Conservation (phyloP, 2,797 vertebrate genomes). For the Brotogeris chrysoptera region DNA sequence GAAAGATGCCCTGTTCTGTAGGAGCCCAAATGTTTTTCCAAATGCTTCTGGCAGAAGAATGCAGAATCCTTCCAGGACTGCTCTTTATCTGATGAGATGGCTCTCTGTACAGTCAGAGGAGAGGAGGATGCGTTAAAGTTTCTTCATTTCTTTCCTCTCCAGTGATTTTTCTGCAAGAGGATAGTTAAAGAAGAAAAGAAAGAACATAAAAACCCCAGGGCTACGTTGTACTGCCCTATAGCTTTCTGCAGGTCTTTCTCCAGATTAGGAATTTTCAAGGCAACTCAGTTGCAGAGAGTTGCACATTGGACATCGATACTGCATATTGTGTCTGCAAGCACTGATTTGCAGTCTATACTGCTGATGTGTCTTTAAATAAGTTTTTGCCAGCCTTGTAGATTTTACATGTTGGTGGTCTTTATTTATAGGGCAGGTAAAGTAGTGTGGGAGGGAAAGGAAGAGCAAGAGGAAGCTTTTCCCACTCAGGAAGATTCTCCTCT, state of each 20-base stretch:
- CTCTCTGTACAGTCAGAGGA: neutral
- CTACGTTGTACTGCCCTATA: neutral
- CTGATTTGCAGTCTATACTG: neutral
- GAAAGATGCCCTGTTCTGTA: slow-evolving; percentile 2
- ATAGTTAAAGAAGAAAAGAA: neutral
- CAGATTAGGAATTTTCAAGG: neutral
- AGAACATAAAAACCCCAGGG: neutral
- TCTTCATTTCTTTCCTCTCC: neutral
- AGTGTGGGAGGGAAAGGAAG: neutral
- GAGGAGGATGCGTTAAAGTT: neutral
- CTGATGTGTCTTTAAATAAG: neutral
- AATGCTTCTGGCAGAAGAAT: slow-evolving; percentile 24
- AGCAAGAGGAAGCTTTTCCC: neutral
- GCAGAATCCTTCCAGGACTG: neutral
- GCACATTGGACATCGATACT: neutral
- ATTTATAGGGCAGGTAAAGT: neutral
- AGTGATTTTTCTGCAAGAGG: neutral
- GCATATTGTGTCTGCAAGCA: fast-evolving
- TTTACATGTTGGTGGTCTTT: neutral
- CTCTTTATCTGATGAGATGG: neutral
- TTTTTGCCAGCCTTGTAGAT: neutral
- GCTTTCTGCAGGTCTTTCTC: slow-evolving; percentile 32
- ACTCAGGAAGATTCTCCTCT: neutral
- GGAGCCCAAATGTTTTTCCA: neutral
- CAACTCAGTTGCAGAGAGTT: neutral